These are phyloP conservation scores for Parnassius orleans DNA, from an alignment of 2,888 invertebrate genomes.

Conservation along the genomic window DNA sequence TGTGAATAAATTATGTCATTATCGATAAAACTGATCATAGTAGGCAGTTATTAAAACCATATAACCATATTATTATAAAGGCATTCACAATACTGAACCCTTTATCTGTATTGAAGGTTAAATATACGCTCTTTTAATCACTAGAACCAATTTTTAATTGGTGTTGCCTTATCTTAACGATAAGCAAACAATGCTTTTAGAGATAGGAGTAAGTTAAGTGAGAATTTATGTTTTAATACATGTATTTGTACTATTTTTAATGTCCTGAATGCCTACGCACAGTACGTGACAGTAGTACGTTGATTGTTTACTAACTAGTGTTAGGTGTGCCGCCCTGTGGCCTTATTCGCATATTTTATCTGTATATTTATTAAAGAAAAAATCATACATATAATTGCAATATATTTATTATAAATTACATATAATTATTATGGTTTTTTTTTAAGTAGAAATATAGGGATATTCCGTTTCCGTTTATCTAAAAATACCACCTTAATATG, in stretches of 20 bases:
- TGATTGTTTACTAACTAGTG: neutral
- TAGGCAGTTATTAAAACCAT: too few relatives aligned
- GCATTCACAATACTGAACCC: slow-evolving; percentile 10
- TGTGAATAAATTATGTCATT: too few relatives aligned
- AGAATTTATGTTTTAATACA: slow-evolving; percentile 65
- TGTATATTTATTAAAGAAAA: too few relatives aligned
- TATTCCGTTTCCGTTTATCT: too few relatives aligned
- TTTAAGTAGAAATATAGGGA: too few relatives aligned
- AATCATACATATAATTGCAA: too few relatives aligned
- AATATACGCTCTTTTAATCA: slow-evolving; percentile 38
- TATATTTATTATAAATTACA: too few relatives aligned
- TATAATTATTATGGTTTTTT: too few relatives aligned
- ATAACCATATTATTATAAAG: too few relatives aligned
- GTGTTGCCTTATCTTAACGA: slow-evolving; percentile 50
- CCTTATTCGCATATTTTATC: neutral
- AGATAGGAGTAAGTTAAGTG: slow-evolving; percentile 60
- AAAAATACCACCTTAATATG: too few relatives aligned
- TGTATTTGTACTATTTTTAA: slow-evolving; percentile 34
- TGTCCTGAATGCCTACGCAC: slow-evolving; percentile 27
- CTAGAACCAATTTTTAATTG: slow-evolving; percentile 68
- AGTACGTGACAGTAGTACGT: slow-evolving; percentile 12
- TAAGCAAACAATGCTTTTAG: slow-evolving; percentile 60
- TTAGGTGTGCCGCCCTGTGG: neutral
- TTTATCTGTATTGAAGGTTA: neutral
- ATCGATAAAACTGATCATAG: too few relatives aligned